Conservation (phyloP, 2,888 invertebrate genomes). For the Tethea ocularis region DNA sequence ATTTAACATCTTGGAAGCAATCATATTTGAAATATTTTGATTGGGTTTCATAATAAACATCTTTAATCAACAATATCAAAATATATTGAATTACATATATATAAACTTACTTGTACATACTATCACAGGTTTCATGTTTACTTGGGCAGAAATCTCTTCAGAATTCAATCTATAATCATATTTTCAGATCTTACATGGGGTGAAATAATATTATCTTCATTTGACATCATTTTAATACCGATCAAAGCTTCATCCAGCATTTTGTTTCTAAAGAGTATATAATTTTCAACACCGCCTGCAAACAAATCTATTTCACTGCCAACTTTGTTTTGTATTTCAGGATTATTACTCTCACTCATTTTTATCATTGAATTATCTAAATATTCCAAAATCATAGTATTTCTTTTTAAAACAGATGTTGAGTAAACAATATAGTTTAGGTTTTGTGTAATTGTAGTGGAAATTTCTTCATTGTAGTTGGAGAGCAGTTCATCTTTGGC, state of each 20-base stretch:
- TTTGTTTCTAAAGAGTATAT: constrained; percentile 48
- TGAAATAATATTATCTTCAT: constrained; percentile 16
- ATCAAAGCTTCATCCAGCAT: constrained; percentile 45
- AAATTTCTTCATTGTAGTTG: constrained; percentile 39
- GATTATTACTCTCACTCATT: constrained; percentile 60
- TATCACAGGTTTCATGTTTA: constrained; percentile 18
- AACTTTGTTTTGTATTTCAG: constrained; percentile 42
- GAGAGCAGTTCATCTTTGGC: constrained; percentile 38
- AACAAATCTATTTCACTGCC: constrained; percentile 64
- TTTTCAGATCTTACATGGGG: constrained; percentile 22
- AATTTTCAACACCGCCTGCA: constrained; percentile 46
- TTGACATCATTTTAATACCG: constrained; percentile 35
- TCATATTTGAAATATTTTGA: no score
- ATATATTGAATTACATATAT: constrained; percentile 10
- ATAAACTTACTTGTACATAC: constrained; percentile 2
- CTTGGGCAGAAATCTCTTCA: constrained; percentile 19
- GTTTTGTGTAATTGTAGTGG: constrained; percentile 11
- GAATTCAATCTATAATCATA: constrained; percentile 36
- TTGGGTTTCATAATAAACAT: no score
- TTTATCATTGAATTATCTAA: constrained; percentile 59
- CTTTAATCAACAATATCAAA: no score
- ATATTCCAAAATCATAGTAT: constrained; percentile 50
- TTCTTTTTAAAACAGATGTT: constrained; percentile 52
- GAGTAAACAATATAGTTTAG: constrained; percentile 44
- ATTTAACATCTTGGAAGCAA: no score